Evolutionary conservation across 2,113 vertebrate genomes (phyloP).

Genomic region (Apeltes quadracus): DNA sequence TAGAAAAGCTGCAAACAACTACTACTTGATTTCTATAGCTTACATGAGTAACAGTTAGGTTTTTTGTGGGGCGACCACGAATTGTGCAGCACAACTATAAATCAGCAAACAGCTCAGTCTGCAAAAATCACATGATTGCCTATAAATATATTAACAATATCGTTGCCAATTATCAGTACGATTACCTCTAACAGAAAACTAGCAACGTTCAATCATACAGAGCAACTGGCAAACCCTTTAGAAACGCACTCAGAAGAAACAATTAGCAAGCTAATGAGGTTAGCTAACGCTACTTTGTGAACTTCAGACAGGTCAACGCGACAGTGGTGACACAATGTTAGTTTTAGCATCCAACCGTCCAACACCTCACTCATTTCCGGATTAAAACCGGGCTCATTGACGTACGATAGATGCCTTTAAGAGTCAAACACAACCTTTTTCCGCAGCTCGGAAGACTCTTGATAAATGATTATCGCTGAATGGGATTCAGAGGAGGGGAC

Average conservation of each 20-base stretch:
- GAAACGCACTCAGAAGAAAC: background rate
- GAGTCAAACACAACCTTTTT: background rate
- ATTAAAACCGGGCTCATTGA: background rate
- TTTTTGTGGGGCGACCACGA: background rate
- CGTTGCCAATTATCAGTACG: background rate
- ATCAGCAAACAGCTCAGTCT: background rate
- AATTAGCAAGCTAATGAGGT: background rate
- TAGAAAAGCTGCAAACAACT: background rate
- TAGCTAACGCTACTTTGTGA: slow-evolving; percentile 19
- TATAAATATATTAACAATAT: background rate
- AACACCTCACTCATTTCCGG: background rate
- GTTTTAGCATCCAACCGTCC: background rate
- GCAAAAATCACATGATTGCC: background rate
- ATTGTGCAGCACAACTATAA: background rate
- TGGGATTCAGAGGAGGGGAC: background rate
- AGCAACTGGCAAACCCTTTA: background rate
- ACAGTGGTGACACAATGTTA: background rate
- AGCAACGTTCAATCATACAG: background rate
- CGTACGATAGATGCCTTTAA: background rate
- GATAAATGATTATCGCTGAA: slow-evolving; percentile 2
- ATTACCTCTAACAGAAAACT: background rate
- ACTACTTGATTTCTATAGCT: background rate
- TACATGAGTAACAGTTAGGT: background rate
- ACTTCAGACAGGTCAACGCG: slow-evolving; percentile 43
- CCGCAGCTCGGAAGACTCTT: background rate